Conservation (phyloP, 2,113 vertebrate species). For the Oophaga pumilio region DNA sequence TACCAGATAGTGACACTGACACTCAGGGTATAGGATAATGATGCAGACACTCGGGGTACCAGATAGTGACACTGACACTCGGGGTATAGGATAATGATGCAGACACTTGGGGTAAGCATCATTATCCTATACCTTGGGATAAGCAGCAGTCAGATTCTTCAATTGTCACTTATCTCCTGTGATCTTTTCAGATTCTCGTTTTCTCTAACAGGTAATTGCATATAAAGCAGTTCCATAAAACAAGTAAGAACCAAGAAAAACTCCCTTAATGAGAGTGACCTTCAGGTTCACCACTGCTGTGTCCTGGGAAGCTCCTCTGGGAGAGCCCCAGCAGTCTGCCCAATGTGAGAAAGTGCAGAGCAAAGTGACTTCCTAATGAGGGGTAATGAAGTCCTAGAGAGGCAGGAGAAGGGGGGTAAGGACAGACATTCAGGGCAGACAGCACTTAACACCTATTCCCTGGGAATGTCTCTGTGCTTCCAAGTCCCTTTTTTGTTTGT, state of each 20-base stretch:
- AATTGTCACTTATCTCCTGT: too few species aligned
- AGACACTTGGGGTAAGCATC: not conserved
- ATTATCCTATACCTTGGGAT: too few species aligned
- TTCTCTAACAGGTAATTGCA: too few species aligned
- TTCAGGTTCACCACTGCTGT: too few species aligned
- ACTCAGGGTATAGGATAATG: not conserved
- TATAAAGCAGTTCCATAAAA: too few species aligned
- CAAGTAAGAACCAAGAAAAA: too few species aligned
- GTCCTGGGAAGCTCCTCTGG: too few species aligned
- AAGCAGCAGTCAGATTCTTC: too few species aligned
- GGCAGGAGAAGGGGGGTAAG: not conserved
- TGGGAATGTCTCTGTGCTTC: constrained; percentile 40
- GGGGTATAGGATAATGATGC: not conserved
- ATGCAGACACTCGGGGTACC: not conserved
- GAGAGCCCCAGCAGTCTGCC: too few species aligned
- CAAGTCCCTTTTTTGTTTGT: constrained; percentile 44
- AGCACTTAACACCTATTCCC: constrained; percentile 50
- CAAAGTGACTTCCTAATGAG: constrained; percentile 38
- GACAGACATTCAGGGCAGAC: not conserved
- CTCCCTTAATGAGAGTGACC: too few species aligned
- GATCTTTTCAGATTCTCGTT: too few species aligned
- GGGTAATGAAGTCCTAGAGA: constrained; percentile 18
- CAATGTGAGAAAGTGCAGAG: constrained; percentile 32
- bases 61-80: not conserved
- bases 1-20: not conserved